Evolutionary conservation across 92 coral and sea anemone species (phyloP).

Genomic region (Meandrina meandrites): DNA sequence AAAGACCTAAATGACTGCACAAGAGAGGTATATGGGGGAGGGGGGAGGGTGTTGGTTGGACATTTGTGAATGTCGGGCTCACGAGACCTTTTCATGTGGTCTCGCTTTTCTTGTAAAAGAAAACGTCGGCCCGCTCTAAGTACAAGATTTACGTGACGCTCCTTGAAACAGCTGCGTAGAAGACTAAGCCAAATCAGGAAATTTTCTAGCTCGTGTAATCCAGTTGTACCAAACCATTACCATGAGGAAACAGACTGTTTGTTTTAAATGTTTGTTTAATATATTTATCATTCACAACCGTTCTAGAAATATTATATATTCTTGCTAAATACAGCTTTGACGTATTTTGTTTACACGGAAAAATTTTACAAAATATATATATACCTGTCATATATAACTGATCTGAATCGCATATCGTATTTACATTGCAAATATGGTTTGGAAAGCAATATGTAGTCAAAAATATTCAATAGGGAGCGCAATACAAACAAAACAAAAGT

Average conservation of each 20-base stretch:
- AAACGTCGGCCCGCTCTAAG: too few species aligned
- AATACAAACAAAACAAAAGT: neutral
- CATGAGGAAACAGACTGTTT: neutral
- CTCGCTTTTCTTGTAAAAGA: too few species aligned
- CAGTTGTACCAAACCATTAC: too few species aligned
- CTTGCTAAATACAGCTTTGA: neutral
- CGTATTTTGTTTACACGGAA: neutral
- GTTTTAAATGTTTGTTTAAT: neutral
- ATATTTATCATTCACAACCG: neutral
- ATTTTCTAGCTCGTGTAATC: too few species aligned
- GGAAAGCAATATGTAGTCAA: neutral
- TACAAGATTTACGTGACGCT: too few species aligned
- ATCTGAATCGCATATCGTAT: neutral
- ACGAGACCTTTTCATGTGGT: too few species aligned
- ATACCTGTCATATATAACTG: neutral
- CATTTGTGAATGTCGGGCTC: too few species aligned
- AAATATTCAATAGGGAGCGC: neutral
- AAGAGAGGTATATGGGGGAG: too few species aligned
- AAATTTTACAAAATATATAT: conserved; percentile 1
- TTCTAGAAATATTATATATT: neutral
- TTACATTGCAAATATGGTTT: neutral
- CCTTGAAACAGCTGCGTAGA: too few species aligned
- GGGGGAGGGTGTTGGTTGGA: too few species aligned
- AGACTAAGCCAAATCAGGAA: too few species aligned
- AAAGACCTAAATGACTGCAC: too few species aligned